Base-by-base conservation (phyloP, 2,797 vertebrate species). In the Margarornis squamiger region DNA sequence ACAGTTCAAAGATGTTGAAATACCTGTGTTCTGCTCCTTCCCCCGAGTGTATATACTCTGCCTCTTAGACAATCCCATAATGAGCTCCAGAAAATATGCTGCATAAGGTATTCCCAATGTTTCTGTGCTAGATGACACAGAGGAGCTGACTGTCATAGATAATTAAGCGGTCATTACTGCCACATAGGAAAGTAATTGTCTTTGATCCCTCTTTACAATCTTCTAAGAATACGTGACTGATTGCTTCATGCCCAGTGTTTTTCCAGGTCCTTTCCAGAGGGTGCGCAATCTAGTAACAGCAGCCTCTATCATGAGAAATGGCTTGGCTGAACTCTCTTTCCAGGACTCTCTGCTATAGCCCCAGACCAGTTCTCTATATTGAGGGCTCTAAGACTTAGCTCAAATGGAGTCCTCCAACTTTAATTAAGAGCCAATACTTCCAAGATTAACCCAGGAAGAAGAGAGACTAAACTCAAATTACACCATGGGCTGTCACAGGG, bases 331-430 rank as follows among this genome's bases (percentile, higher is more conserved):
- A 67, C 39, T 48, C 39, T 45, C 19, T 83, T 61, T 22, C 27
- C 0, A 0, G 55, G 23, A 83, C 29, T 76, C 24, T 66, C 51
- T 34, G 5, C n/a, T 88, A 14, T 34, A 78, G 23, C 29, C 0
- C 0, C 49, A 72, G 32, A 48, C 4, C 12, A 26, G 11, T 72
- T 68, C 75, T 61, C 21, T 45, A 6, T 16, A 52, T 0, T 48
- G 59, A 83, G 77, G 46, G n/a, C 43, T 36, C 5, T 65, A 58
- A 29, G 21, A 24, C 32, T 52, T 45, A 14, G 9, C 1, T 88
- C 14, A 66, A 22, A 45, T 55, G 14, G 14, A 70, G 10, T 73
- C 45, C 30, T 90, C 76, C 80, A 15, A 57, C 52, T 85, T 74
- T 65, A 86, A 72, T 20, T 29, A 81, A 57, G 18, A 84, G 16